phyloP scores from a whole-genome alignment of 2,888 invertebrate genomes.

The Epinotia bilunana region DNA sequence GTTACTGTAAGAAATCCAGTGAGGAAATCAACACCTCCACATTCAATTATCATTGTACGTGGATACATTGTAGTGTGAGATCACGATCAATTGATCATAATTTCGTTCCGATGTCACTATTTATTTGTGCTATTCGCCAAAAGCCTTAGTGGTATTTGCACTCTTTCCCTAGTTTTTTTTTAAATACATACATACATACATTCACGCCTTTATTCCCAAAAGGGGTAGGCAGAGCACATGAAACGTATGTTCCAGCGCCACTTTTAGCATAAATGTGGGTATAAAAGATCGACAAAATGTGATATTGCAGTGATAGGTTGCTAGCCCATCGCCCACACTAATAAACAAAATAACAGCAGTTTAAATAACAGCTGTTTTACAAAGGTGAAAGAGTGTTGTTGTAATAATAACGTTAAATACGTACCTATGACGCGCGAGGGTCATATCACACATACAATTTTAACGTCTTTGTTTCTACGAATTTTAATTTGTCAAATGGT shows the following conservation, averaged over 20 bases:
- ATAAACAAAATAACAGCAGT: too few species aligned
- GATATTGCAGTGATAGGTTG: too few species aligned
- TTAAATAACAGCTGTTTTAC: background rate
- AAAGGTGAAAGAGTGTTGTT: too few species aligned
- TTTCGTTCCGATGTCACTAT: background rate
- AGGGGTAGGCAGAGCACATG: too few species aligned
- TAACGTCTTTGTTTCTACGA: constrained; percentile 28
- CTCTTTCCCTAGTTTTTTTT: background rate
- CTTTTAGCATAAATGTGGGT: too few species aligned
- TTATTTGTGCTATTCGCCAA: background rate
- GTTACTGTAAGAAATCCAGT: background rate
- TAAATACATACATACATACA: too few species aligned
- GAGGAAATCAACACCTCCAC: background rate
- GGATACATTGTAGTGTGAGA: too few species aligned
- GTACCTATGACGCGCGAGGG: background rate
- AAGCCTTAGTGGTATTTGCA: background rate
- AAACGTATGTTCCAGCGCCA: too few species aligned
- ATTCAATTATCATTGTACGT: too few species aligned
- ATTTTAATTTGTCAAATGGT: constrained; percentile 25
- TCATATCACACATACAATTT: constrained; percentile 17
- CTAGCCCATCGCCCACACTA: too few species aligned
- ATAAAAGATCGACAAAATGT: too few species aligned
- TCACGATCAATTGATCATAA: background rate
- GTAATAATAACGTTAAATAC: background rate
- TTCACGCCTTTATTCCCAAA: too few species aligned